Evolutionary conservation across 2,113 vertebrate genomes (phyloP), one percentile per base, ranked within the genome.

Genomic region (Micronycteris hirsuta): DNA sequence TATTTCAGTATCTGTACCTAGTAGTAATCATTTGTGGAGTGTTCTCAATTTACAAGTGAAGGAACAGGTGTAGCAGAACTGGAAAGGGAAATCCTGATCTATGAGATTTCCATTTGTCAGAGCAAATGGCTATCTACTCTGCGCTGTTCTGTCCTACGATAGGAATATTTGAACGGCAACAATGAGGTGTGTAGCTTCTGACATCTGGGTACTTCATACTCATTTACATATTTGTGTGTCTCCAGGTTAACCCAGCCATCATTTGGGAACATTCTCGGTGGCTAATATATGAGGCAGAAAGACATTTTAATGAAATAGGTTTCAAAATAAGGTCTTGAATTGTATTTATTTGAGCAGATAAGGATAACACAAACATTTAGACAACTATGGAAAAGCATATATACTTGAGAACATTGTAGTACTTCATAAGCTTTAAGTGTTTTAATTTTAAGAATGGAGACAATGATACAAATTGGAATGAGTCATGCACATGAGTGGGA

Each of bases 371-470:
- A 43, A 28, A 54, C 16, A 33, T 52, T 52, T 68, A 78, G 73
- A 95, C 63, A 94, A 58, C 24, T 56, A 17, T 54, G 2, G 22
- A 70, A 77, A 86, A 41, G 1, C 17, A 20, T 38, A 3, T 38
- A 36, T 56, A 36, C 2, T 49, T 45, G 56, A 80, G 13, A 61
- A 47, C 43, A 16, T 45, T 7, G 1, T 61, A 20, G 31, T 54
- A 15, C 26, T 80, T 90, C 11, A 80, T 13, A 80, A 87, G 47
- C 7, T 67, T 70, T 19, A 93, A 89, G 24, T 43, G 20, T 11
- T 90, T 83, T 65, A 82, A 33, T 78, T 22, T 73, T 90, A 56
- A 92, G 43, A 90, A 86, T 17, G 41, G 49, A 95, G 86, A 91
- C 13, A 68, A 19, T 68, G 36, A 36, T 74, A 74, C 49, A 67